These are phyloP conservation scores for Eueremaeus valkanovi DNA, from an alignment of 2,888 invertebrate species.

Conservation along the genomic window DNA sequence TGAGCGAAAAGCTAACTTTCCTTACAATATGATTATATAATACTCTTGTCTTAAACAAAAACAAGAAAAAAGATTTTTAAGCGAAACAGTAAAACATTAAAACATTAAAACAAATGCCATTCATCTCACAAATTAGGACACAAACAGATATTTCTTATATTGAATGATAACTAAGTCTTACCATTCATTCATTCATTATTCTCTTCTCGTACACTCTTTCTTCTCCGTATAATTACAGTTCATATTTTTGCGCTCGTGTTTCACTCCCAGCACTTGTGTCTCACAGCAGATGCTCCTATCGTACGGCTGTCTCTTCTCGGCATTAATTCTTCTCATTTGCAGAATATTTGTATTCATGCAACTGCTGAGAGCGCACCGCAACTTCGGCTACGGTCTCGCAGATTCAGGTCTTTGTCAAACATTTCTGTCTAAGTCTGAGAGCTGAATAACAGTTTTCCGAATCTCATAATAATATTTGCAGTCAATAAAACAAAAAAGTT, in stretches of 20 bases:
- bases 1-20: no score
- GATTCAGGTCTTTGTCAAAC: slow-evolving; percentile 37
- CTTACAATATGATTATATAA: no score
- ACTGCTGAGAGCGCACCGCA: slow-evolving; percentile 37
- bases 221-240: slow-evolving; percentile 14
- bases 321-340: slow-evolving; percentile 22
- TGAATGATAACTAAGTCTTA: not conserved
- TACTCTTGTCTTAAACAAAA: no score
- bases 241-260: slow-evolving; percentile 37
- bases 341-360: slow-evolving; percentile 40
- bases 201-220: no score
- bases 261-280: not conserved
- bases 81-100: no score
- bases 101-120: slow-evolving; percentile 19
- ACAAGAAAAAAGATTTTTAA: not conserved
- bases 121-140: slow-evolving; percentile 28
- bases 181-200: no score
- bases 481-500: no score
- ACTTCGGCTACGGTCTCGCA: slow-evolving; percentile 42
- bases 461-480: no score
- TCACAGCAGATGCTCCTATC: slow-evolving; percentile 30
- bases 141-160: not conserved
- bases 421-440: slow-evolving; percentile 5
- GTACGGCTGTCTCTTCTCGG: slow-evolving; percentile 33
- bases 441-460: not conserved